Conservation (phyloP, 1,140 invertebrate genomes). For the Drosophila persimilis region DNA sequence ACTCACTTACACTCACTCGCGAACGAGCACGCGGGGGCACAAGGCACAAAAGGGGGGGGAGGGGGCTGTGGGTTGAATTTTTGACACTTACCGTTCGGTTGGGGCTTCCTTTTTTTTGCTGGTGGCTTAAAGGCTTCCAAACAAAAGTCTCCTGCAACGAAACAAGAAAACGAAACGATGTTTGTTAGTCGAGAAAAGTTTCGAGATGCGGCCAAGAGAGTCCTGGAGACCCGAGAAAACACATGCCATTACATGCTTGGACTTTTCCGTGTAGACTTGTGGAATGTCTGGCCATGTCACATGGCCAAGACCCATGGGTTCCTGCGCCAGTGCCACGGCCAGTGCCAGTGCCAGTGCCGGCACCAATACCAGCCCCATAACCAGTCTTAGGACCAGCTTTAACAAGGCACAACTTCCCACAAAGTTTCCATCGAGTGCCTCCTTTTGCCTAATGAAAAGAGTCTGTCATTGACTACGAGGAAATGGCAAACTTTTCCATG, state of each 20-base stretch:
- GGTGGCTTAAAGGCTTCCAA: constrained; percentile 68
- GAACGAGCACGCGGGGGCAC: not conserved
- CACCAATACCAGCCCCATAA: constrained; percentile 10
- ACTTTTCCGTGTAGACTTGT: constrained; percentile 61
- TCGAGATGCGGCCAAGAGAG: constrained; percentile 28
- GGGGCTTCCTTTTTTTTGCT: constrained; percentile 54
- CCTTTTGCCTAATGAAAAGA: constrained; percentile 76
- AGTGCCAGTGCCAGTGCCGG: not conserved
- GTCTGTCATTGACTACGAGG: constrained; percentile 69
- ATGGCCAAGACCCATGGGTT: constrained; percentile 1
- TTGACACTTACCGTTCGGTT: constrained; percentile 72
- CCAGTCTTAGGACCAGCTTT: constrained; percentile 14
- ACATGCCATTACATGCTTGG: constrained; percentile 70
- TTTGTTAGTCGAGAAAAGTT: constrained; percentile 69
- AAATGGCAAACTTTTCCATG: constrained; percentile 69
- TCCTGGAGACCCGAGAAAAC: constrained; percentile 63
- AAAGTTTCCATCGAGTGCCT: constrained; percentile 58
- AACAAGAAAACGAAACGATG: constrained; percentile 30
- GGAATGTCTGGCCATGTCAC: constrained; percentile 67
- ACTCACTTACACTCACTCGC: constrained; percentile 41
- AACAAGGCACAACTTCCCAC: constrained; percentile 62
- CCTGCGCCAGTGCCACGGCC: not conserved
- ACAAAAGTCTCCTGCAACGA: constrained; percentile 39
- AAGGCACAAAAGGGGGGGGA: not conserved
- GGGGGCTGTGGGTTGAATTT: constrained; percentile 28